Conservation (phyloP, 2,888 invertebrate species). For the Lacanobia wlatinum region DNA sequence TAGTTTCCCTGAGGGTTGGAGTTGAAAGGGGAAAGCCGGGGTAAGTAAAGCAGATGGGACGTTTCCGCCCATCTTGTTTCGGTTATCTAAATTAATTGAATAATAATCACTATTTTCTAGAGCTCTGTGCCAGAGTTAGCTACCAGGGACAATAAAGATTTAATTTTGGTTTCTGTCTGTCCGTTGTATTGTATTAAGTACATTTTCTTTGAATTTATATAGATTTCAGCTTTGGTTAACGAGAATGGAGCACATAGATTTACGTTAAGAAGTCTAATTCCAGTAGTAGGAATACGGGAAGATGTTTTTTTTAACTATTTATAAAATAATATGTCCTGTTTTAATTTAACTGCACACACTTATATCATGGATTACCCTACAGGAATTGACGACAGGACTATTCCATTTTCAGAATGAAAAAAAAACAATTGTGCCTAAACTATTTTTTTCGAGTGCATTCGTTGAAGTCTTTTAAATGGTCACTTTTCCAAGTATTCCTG, state of each 20-base stretch:
- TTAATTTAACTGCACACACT: neutral
- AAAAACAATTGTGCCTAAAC: too few relatives aligned
- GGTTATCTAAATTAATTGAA: conserved; percentile 41
- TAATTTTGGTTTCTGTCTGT: neutral
- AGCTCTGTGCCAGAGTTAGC: neutral
- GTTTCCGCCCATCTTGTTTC: conserved; percentile 27
- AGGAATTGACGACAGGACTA: neutral
- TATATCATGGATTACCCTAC: neutral
- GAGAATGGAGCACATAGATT: neutral
- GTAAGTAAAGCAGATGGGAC: conserved; percentile 52
- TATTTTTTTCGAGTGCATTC: neutral
- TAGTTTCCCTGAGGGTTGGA: conserved; percentile 45
- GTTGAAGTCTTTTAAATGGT: conserved; percentile 39
- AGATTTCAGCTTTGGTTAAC: neutral
- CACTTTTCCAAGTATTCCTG: neutral
- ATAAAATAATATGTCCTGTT: neutral
- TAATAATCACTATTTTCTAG: conserved; percentile 23
- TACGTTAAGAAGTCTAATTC: neutral
- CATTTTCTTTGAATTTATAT: neutral
- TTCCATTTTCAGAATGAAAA: neutral
- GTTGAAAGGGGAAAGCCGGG: conserved; percentile 32
- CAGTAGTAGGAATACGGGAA: neutral
- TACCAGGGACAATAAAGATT: neutral
- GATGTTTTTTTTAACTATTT: neutral
- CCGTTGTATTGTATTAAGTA: too few relatives aligned